A percentile compares a stretch with the other conserved stretches of the same genome.
phyloP scores from a whole-genome alignment of 1,140 invertebrate genomes.

The Drosophila pandora region DNA sequence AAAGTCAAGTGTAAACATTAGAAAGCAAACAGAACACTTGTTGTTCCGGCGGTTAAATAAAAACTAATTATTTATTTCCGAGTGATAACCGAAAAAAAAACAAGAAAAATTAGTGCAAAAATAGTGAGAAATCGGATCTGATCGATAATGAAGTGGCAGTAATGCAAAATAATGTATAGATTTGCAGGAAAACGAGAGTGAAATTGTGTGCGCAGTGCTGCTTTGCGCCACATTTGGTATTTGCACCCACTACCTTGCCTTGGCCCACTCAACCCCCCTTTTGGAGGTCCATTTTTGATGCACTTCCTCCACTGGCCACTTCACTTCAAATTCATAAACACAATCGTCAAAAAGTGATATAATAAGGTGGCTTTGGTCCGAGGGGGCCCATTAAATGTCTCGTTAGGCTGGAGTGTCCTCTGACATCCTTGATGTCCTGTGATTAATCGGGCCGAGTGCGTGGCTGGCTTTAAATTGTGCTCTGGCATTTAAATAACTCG shows the following conservation, averaged over 20 bases:
- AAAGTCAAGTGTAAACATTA: constrained; percentile 4
- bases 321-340: background rate
- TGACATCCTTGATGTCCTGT: constrained; percentile 2
- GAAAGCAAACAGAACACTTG: constrained; percentile 23
- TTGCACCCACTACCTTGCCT: constrained; percentile 20
- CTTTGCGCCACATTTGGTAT: constrained; percentile 26
- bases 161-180: background rate
- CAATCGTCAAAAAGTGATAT: background rate
- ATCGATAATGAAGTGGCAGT: constrained; percentile 4
- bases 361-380: background rate
- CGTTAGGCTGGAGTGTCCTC: background rate
- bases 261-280: constrained; percentile 7
- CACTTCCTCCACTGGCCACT: background rate
- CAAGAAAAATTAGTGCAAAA: background rate
- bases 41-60: constrained; percentile 13
- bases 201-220: constrained; percentile 34
- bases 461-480: constrained; percentile 8
- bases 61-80: background rate
- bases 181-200: constrained; percentile 31
- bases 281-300: constrained; percentile 6
- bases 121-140: background rate
- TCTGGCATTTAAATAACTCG: constrained; percentile 8
- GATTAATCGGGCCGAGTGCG: constrained; percentile 13
- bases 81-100: background rate
- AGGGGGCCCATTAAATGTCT: constrained; percentile 6